These are phyloP conservation scores for Cochlearius cochlearius DNA, from an alignment of 2,113 vertebrate species.

Conservation along the genomic window DNA sequence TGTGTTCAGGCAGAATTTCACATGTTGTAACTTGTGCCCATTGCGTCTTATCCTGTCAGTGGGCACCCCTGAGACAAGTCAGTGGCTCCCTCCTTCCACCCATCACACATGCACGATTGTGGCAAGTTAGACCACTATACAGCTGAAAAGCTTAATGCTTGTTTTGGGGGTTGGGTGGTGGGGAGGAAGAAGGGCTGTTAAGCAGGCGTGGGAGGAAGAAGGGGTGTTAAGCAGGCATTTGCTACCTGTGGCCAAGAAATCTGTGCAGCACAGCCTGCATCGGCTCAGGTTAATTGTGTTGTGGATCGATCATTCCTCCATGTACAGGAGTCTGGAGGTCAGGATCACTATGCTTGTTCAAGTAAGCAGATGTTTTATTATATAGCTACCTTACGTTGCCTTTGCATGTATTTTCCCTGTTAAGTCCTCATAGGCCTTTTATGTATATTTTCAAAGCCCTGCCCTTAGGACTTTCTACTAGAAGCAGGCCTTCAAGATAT, in stretches of 20 bases:
- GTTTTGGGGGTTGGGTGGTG: too few relatives aligned
- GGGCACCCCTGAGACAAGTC: neutral
- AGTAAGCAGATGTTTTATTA: neutral
- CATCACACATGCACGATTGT: neutral
- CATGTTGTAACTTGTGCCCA: neutral
- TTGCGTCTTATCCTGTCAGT: neutral
- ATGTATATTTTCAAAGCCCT: neutral
- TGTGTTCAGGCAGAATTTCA: neutral
- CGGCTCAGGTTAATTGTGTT: neutral
- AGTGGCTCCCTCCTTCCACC: neutral
- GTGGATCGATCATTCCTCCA: neutral
- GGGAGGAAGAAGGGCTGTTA: neutral
- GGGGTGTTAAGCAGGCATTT: neutral
- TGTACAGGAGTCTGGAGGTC: neutral
- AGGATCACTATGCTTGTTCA: neutral
- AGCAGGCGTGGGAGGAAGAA: neutral
- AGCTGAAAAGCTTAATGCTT: neutral
- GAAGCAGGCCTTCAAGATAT: neutral
- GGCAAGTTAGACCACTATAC: neutral
- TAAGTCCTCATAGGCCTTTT: neutral
- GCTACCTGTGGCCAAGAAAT: neutral
- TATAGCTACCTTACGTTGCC: neutral
- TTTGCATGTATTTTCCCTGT: neutral
- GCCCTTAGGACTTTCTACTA: neutral
- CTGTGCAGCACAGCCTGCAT: neutral